These are phyloP conservation scores for Drosophila pseudotalamancana DNA, from an alignment of 2,888 invertebrate species.

Conservation along the genomic window DNA sequence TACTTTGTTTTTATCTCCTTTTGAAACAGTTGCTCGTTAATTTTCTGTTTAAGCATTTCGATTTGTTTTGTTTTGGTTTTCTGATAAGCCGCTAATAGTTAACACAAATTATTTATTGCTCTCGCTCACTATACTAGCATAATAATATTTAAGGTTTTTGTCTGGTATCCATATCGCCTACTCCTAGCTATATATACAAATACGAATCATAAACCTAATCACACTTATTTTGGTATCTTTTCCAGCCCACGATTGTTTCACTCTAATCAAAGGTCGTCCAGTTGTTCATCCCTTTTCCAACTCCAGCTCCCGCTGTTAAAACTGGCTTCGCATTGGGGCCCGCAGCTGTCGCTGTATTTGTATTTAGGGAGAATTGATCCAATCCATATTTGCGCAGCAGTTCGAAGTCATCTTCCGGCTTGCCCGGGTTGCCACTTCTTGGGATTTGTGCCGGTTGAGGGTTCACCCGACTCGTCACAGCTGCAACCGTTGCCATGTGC, in stretches of 20 bases:
- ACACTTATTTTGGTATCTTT: slow-evolving; percentile 74
- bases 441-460: slow-evolving; percentile 66
- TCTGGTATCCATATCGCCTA: slow-evolving; percentile 45
- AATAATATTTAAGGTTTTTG: slow-evolving; percentile 58
- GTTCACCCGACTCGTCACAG: slow-evolving; percentile 52
- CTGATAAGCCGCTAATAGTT: slow-evolving; percentile 27
- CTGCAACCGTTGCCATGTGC: slow-evolving; percentile 69
- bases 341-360: slow-evolving; percentile 46
- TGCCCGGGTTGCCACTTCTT: slow-evolving; percentile 51
- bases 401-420: slow-evolving; percentile 83
- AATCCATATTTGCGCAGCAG: slow-evolving; percentile 83
- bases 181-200: slow-evolving; percentile 44
- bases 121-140: slow-evolving; percentile 15
- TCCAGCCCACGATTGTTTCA: slow-evolving; percentile 14
- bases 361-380: slow-evolving; percentile 83
- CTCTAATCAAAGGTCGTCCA: slow-evolving; percentile 83
- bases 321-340: slow-evolving; percentile 32
- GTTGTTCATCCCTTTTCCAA: slow-evolving; percentile 77
- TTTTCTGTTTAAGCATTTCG: slow-evolving; percentile 3
- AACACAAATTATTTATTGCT: slow-evolving; percentile 13
- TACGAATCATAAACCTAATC: slow-evolving; percentile 59
- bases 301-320: slow-evolving; percentile 49
- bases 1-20: slow-evolving; percentile 15
- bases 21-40: slow-evolving; percentile 23
- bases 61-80: slow-evolving; percentile 7